Conservation (phyloP, 2,113 vertebrate genomes). For the Perca fluviatilis region DNA sequence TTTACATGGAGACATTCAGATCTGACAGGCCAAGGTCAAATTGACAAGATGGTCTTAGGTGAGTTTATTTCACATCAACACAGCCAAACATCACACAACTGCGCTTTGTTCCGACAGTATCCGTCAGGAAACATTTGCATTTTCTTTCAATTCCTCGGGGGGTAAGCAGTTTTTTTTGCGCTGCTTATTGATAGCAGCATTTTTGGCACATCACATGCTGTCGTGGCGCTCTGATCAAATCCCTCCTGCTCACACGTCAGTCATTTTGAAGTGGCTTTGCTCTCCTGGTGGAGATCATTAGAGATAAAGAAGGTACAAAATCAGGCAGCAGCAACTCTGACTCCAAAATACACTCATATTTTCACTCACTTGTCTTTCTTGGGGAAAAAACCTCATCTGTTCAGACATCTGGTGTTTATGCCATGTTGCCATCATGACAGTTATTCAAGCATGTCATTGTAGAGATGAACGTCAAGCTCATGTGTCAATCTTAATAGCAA, state of each 20-base stretch:
- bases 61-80: constrained; percentile 34
- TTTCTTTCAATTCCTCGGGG: constrained; percentile 39
- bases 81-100: constrained; percentile 19
- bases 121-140: constrained; percentile 40
- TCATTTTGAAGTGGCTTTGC: constrained; percentile 48
- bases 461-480: constrained; percentile 73
- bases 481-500: constrained; percentile 76
- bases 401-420: constrained; percentile 83
- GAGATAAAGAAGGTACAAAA: constrained; percentile 50
- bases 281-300: constrained; percentile 69
- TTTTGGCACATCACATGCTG: constrained; percentile 45
- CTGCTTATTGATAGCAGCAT: constrained; percentile 50
- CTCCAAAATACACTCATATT: constrained; percentile 37
- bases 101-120: constrained; percentile 26
- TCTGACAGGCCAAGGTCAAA: constrained; percentile 50
- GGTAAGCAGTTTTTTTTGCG: constrained; percentile 39
- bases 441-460: constrained; percentile 80
- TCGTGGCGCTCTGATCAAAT: constrained; percentile 63
- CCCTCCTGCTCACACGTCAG: constrained; percentile 58
- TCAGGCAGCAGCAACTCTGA: constrained; percentile 14
- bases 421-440: constrained; percentile 77
- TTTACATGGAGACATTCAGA: constrained; percentile 44
- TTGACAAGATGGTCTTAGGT: constrained; percentile 31
- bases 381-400: constrained; percentile 64
- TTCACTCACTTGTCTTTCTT: constrained; percentile 65